Percentiles rank a stretch among this genome's conserved stretches.
These are phyloP conservation scores for Drosophila repleta DNA, from an alignment of 1,140 invertebrate species.

Conservation along the genomic window DNA sequence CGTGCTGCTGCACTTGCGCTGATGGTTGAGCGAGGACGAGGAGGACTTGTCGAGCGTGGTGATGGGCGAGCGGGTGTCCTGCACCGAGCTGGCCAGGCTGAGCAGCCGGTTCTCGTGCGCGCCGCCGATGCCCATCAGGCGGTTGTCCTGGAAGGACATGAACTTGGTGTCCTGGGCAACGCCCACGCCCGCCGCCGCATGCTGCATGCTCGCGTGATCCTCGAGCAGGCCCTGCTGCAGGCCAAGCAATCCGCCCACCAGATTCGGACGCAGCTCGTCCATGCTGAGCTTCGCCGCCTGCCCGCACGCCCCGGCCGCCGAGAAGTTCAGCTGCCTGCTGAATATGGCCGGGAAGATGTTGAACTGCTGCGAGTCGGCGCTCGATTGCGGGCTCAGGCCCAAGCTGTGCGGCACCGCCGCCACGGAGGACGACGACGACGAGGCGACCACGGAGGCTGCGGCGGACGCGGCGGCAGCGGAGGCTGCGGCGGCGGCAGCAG, in stretches of 20 bases:
- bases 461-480: constrained; percentile 35
- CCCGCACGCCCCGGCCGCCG: constrained; percentile 87
- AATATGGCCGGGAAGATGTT: constrained; percentile 95
- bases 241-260: constrained; percentile 90
- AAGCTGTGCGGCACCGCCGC: constrained; percentile 84
- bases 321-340: constrained; percentile 93
- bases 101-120: constrained; percentile 84
- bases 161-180: constrained; percentile 83
- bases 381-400: constrained; percentile 85
- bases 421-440: constrained; percentile 37
- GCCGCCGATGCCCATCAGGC: constrained; percentile 84
- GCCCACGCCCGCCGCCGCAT: constrained; percentile 50
- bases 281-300: constrained; percentile 86
- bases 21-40: constrained; percentile 84
- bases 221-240: constrained; percentile 89
- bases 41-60: constrained; percentile 84
- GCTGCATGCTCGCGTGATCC: constrained; percentile 86
- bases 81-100: constrained; percentile 77
- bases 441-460: constrained; percentile 24
- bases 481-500: constrained; percentile 46
- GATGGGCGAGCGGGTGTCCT: constrained; percentile 83
- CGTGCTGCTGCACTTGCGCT: constrained; percentile 91
- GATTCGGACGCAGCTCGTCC: constrained; percentile 92
- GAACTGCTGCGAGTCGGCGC: constrained; percentile 90
- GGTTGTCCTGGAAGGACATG: constrained; percentile 85